Conservation (phyloP, 2,888 invertebrate species). For the Drosophila pseudotalamancana region DNA sequence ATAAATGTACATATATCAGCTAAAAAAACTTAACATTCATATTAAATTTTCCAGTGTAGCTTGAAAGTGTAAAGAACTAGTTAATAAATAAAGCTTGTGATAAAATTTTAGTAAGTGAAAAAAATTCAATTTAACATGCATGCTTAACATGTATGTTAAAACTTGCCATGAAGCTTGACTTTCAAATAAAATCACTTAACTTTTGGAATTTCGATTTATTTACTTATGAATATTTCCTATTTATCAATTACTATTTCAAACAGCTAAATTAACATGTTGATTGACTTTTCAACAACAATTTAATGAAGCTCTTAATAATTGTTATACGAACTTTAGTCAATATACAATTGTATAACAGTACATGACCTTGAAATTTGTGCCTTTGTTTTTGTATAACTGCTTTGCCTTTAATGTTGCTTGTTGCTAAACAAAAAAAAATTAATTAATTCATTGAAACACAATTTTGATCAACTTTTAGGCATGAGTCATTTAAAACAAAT, state of each 20-base stretch:
- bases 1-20: not conserved
- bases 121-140: no score
- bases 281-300: not conserved
- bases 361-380: slow-evolving; percentile 46
- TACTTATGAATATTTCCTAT: not conserved
- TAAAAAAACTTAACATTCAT: not conserved
- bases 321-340: not conserved
- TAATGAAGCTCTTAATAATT: not conserved
- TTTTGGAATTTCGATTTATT: not conserved
- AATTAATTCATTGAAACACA: slow-evolving; percentile 29
- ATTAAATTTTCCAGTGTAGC: not conserved
- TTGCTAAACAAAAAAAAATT: slow-evolving; percentile 9
- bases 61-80: no score
- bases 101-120: no score
- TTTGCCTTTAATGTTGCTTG: not conserved
- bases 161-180: not conserved
- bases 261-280: not conserved
- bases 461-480: slow-evolving; percentile 13
- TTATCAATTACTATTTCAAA: no score
- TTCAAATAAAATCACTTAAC: not conserved
- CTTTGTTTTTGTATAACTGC: slow-evolving; percentile 5
- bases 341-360: slow-evolving; percentile 16
- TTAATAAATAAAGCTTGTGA: no score
- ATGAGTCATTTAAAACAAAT: slow-evolving; percentile 37
- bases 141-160: not conserved